Conservation (phyloP, 2,888 invertebrate species). For the Isoperla grammatica region DNA sequence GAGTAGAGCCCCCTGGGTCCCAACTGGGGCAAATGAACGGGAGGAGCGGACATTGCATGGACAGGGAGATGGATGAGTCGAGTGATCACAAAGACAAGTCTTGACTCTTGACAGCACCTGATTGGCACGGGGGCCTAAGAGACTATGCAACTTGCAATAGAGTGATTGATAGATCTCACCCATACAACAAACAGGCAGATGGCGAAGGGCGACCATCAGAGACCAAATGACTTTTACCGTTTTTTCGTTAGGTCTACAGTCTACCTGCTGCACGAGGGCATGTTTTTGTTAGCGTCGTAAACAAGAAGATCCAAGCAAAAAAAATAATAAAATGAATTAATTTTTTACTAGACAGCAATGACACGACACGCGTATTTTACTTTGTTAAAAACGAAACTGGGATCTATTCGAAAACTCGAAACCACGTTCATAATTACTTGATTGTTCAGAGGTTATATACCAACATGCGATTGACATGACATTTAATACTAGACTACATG, state of each 20-base stretch:
- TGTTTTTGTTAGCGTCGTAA: constrained; percentile 13
- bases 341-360: too few species aligned
- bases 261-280: constrained; percentile 9
- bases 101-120: constrained; percentile 23
- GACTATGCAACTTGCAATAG: constrained; percentile 4
- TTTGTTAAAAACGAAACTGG: too few species aligned
- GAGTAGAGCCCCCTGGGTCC: too few species aligned
- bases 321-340: too few species aligned
- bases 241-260: background rate
- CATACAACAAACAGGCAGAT: constrained; percentile 17
- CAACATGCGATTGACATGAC: too few species aligned
- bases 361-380: too few species aligned
- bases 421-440: too few species aligned
- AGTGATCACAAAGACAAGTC: constrained; percentile 24
- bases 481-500: too few species aligned
- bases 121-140: constrained; percentile 19
- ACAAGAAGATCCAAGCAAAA: background rate
- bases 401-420: too few species aligned
- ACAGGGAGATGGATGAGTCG: constrained; percentile 23
- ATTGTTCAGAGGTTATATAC: too few species aligned
- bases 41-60: constrained; percentile 10
- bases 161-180: constrained; percentile 27
- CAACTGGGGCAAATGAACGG: too few species aligned
- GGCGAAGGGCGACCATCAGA: constrained; percentile 15
- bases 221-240: constrained; percentile 15